These are phyloP conservation scores for Sardina pilchardus DNA, from an alignment of 2,113 vertebrate species.

Conservation along the genomic window DNA sequence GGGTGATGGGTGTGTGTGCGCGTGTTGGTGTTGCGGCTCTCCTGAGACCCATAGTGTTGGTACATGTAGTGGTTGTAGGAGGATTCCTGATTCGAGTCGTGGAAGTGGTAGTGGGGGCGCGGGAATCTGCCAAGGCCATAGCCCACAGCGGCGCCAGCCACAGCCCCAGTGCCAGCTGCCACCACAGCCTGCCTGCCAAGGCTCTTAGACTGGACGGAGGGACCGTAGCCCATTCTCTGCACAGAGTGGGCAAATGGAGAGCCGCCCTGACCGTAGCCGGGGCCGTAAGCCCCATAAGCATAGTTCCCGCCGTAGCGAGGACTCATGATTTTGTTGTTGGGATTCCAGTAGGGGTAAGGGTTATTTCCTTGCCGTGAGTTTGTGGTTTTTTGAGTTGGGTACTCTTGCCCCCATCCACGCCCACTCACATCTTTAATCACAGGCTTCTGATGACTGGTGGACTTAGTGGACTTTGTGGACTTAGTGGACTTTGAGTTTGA, in stretches of 20 bases:
- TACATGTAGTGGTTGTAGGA: conserved; percentile 75
- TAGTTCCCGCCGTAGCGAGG: conserved; percentile 64
- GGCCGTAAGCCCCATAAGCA: not conserved
- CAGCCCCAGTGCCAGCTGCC: conserved; percentile 63
- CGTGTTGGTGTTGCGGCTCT: no score
- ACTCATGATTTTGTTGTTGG: conserved; percentile 55
- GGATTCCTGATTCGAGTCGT: conserved; percentile 60
- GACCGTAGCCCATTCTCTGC: conserved; percentile 54
- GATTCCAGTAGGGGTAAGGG: not conserved
- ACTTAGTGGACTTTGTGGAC: not conserved
- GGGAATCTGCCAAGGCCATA: conserved; percentile 70
- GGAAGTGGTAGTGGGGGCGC: conserved; percentile 63
- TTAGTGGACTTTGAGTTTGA: not conserved
- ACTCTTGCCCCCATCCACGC: not conserved
- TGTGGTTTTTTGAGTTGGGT: not conserved
- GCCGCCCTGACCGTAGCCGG: conserved; percentile 51
- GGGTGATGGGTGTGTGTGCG: not conserved
- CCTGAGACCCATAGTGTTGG: conserved; percentile 52
- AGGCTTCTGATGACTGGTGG: not conserved
- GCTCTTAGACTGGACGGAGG: conserved; percentile 62
- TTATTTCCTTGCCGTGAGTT: no score
- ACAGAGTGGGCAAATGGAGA: conserved; percentile 68
- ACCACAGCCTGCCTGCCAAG: conserved; percentile 63
- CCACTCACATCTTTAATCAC: not conserved
- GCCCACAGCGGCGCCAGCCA: conserved; percentile 69